These are phyloP conservation scores for Galaxea fascicularis DNA, from an alignment of 92 coral and sea anemone genomes.

Conservation along the genomic window DNA sequence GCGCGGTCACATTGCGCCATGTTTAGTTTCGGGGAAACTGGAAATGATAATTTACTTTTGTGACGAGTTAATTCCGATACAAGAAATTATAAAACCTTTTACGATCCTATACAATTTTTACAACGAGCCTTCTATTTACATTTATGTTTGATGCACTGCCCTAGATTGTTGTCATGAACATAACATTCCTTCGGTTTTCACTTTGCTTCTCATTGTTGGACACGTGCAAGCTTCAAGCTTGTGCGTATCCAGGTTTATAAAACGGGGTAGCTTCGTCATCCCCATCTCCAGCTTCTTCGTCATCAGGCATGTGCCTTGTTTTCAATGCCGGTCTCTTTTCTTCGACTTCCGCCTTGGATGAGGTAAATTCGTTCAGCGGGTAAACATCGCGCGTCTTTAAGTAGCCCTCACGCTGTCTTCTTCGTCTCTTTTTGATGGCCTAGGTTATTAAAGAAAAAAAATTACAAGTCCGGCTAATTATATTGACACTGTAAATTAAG, in stretches of 20 bases:
- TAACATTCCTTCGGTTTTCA: no score
- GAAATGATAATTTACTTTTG: no score
- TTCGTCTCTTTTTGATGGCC: constrained; percentile 23
- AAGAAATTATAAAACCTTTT: no score
- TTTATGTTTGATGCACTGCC: no score
- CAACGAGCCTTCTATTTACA: no score
- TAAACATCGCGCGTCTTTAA: constrained; percentile 4
- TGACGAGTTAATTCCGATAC: no score
- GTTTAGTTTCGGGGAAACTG: no score
- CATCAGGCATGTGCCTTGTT: background rate
- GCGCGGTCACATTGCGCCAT: no score
- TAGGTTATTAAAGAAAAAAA: background rate
- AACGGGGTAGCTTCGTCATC: constrained; percentile 22
- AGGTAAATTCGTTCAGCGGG: constrained; percentile 25
- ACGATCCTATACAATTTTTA: no score
- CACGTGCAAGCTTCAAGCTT: background rate
- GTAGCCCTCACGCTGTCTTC: constrained; percentile 11
- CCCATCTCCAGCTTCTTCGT: constrained; percentile 16
- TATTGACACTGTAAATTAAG: no score
- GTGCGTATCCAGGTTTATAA: constrained; percentile 12
- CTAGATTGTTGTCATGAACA: no score
- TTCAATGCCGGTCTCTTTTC: constrained; percentile 11
- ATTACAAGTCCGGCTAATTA: background rate
- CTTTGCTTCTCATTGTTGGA: no score
- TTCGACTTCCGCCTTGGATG: background rate